These are phyloP conservation scores for Holocentrus rufus DNA, from an alignment of 2,797 vertebrate species.

Conservation along the genomic window DNA sequence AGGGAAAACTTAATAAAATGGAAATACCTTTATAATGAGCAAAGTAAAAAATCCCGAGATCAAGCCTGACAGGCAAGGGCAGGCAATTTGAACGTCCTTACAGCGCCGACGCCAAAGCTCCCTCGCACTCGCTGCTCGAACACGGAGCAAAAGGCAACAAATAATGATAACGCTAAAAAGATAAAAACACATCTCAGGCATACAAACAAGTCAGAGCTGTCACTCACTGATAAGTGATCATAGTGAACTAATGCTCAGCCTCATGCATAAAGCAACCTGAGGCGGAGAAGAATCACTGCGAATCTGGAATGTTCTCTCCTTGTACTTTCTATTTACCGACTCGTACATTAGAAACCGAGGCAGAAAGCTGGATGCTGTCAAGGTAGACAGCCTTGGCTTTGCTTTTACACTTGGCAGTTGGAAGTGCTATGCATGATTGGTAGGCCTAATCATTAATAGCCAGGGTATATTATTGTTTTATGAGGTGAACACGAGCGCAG, in stretches of 20 bases:
- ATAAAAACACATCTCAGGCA: constrained; percentile 62
- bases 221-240: constrained; percentile 77
- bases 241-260: constrained; percentile 62
- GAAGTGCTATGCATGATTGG: constrained; percentile 25
- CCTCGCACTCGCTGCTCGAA: constrained; percentile 77
- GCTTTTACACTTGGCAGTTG: constrained; percentile 16
- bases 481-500: constrained; percentile 28
- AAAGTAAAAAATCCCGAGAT: constrained; percentile 90
- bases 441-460: constrained; percentile 42
- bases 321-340: constrained; percentile 26
- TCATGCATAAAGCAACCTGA: constrained; percentile 57
- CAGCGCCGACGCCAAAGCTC: constrained; percentile 81
- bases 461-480: constrained; percentile 28
- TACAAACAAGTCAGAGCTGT: constrained; percentile 71
- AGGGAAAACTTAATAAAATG: constrained; percentile 78
- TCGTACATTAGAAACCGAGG: constrained; percentile 37
- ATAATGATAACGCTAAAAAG: constrained; percentile 70
- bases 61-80: constrained; percentile 92
- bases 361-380: constrained; percentile 19
- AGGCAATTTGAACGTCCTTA: constrained; percentile 90
- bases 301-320: constrained; percentile 33
- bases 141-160: constrained; percentile 77
- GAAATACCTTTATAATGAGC: constrained; percentile 92
- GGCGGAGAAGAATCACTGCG: constrained; percentile 45
- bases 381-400: constrained; percentile 31